Evolutionary conservation across 2,888 invertebrate genomes (phyloP), one percentile per base, ranked within the genome.

Genomic region (Trachelus tabidus): DNA sequence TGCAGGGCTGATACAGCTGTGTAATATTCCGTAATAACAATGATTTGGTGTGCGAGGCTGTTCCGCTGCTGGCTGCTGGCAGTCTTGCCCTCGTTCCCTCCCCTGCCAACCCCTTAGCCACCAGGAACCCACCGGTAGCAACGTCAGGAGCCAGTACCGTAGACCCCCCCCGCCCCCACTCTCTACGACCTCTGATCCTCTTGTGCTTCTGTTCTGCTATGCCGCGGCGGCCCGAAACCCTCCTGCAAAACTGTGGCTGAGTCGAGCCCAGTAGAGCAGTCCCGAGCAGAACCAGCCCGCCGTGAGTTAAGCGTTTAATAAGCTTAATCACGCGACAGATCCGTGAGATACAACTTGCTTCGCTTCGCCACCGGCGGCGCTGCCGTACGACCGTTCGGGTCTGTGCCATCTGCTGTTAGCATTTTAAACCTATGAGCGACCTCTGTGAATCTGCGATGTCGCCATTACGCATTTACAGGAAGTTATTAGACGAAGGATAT

Each of bases 291-390:
- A 84, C 87, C 87, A 89, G 87, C 84, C 85, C 86, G 82, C 87
- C 84, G 87, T 91, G 91, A 91, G 91, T 91, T 91, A 91, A 91
- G 90, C 90, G 91, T 91, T 91, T 91, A 91, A 91, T 91, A 91
- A 91, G 91, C 91, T 91, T 91, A 91, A 91, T 91, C 91, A 90
- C 90, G 89, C 89, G 90, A 91, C 91, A 90, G 91, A 91, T 91
- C 90, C 88, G 90, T 91, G 91, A 91, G 91, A 91, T 91, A 91
- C 90, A 91, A 90, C 90, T 91, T 91, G 90, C 90, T 90, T 91
- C 89, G 89, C 88, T 83, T 87, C 86, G 87, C 87, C 85, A 84
- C 86, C 85, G 34, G 31, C 76, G 31, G 73, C 35, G 75, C 68
- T 69, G 73, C 77, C 69, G 68, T 37, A 31, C 77, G 69, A 40